Evolutionary conservation across 2,113 vertebrate genomes (phyloP), one percentile per base, ranked within the genome.

Genomic region (Saguinus midas): DNA sequence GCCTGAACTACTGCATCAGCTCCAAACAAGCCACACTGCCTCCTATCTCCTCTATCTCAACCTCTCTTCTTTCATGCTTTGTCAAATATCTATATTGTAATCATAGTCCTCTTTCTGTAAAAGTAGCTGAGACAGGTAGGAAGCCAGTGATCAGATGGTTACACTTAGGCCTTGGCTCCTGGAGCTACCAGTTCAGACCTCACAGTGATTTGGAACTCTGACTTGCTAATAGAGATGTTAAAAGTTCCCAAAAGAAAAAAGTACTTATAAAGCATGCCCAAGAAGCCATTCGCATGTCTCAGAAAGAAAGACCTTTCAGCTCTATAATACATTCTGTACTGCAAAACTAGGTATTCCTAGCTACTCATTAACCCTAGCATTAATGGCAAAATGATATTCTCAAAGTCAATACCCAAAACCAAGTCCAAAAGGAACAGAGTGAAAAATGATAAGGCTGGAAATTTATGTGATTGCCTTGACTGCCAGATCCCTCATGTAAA

Each of bases 361-460:
- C 95, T 91, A 91, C 58, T 88, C 43, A 91, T 97, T 91, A 93
- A 94, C 64, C 4, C 82, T 21, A 55, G 66, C 66, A 66, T 91
- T 90, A 96, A 93, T 58, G 13, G 81, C n/a, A 45, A 37, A 52
- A 55, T 75, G 37, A 86, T 79, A 79, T 87, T 84, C 87, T 91
- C 87, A 91, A 95, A 94, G 76, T 37, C 32, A 17, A 66, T 84
- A 45, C 45, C 87, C 43, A 84, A 88, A 95, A 79, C 57, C 70
- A 91, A 95, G 45, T 83, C 83, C 87, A 88, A 91, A 90, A 91
- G 58, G 32, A 88, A 73, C 9, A 72, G 66, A 91, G 70, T 91
- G 37, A 95, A 97, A 96, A 91, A 91, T 83, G 43, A 94, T 95
- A 91, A 87, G n/a, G n/a, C 91, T 79, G 18, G 72, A 94, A 72